Evolutionary conservation across 2,888 invertebrate species (phyloP), one percentile per base, ranked within the genome.

Genomic region (Drosophila algonquin): DNA sequence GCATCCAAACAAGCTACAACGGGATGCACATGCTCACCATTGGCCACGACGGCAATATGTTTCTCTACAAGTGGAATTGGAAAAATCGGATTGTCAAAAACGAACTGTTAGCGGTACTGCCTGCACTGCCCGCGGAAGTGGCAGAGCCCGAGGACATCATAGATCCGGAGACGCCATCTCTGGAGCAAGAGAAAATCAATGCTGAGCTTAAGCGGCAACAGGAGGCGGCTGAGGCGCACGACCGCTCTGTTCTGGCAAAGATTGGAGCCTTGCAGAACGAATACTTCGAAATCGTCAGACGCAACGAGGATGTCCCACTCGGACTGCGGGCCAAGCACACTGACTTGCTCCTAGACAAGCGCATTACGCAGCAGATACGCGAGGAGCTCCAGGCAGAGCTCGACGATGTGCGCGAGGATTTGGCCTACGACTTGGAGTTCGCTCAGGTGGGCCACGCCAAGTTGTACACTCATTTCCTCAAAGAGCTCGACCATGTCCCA

Each of bases 11-110:
- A 72, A 95, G 94, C 82, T 92, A 92, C 60, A 94, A 96, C 90
- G 86, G 90, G 0, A 81, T 90, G 30, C 90, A 89, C 72, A 74
- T 96, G 8, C 94, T 94, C 63, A 93, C 95, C 0, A 94, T 95
- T 80, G 97, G 97, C 0, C 88, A 93, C 18, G 97, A 97, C 90
- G 96, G 96, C 5, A 96, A 97, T 88, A 93, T 97, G 57, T 97
- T 97, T 89, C 94, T 95, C 0, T 97, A 94, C 82, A 82, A 90
- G 1, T 94, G 95, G 83, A 93, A 93, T 73, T 89, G 91, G 0
- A 89, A 89, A 0, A 67, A 62, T 14, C 40, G 40, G 50, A 32
- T 80, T 0, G 35, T 30, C 0, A 59, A 53, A 1, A 62, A 56
- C 32, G n/a, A 47, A 0, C 32, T 57, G 1, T 47, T 52, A 5